Conservation (phyloP, 2,888 invertebrate genomes). For the Auanema sp. region DNA sequence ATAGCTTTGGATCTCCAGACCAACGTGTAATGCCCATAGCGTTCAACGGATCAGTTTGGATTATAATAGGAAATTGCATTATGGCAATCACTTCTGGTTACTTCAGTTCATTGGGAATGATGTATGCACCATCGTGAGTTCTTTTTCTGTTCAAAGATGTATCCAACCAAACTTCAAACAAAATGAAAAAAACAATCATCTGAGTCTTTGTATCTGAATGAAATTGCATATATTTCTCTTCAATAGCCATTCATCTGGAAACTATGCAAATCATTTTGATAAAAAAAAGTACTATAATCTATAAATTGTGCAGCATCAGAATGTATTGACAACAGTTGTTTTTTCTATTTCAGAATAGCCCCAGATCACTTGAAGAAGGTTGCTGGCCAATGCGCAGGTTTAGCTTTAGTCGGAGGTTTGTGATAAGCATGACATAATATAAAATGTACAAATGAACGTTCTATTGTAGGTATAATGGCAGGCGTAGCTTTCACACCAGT, state of each 20-base stretch:
- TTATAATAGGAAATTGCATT: constrained; percentile 68
- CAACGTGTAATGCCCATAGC: constrained; percentile 76
- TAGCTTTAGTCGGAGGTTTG: constrained; percentile 29
- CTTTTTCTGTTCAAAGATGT: not conserved
- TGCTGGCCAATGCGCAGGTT: constrained; percentile 36
- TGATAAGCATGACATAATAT: not conserved
- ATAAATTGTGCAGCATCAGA: not conserved
- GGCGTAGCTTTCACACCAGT: constrained; percentile 39
- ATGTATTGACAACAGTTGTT: not conserved
- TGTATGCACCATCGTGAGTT: constrained; percentile 78
- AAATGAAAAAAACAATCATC: not conserved
- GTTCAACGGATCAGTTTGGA: constrained; percentile 73
- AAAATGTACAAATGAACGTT: not conserved
- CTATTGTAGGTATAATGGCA: constrained; percentile 21
- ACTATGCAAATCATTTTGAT: not conserved
- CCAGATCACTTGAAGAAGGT: constrained; percentile 34
- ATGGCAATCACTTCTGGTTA: constrained; percentile 90
- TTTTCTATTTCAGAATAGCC: constrained; percentile 29
- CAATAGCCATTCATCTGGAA: not conserved
- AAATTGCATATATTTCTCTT: not conserved
- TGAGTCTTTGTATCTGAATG: not conserved
- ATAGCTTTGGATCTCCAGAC: constrained; percentile 67
- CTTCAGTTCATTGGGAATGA: constrained; percentile 86
- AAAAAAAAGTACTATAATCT: not conserved
- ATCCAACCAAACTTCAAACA: not conserved